Percentiles rank a stretch among this genome's conserved stretches.
phyloP scores from a whole-genome alignment of 2,888 invertebrate species.

The Periphyllus acericola region DNA sequence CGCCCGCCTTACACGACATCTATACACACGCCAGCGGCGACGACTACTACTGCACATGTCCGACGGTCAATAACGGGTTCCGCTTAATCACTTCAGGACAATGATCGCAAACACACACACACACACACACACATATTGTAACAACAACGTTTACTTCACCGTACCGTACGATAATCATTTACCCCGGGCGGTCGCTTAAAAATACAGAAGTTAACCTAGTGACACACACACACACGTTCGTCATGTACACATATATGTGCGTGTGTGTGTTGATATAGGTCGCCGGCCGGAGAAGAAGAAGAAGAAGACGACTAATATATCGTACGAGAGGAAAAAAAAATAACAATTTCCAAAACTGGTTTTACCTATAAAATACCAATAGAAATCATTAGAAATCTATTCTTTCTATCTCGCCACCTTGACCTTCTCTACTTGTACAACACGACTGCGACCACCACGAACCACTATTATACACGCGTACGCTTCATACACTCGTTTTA shows the following conservation, averaged over 20 bases:
- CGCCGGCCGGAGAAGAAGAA: conserved; percentile 32
- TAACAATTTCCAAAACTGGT: conserved; percentile 51
- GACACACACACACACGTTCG: conserved; percentile 16
- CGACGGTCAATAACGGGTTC: conserved; percentile 50
- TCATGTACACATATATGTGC: neutral
- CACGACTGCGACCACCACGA: neutral
- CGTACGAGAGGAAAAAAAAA: neutral
- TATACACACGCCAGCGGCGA: conserved; percentile 6
- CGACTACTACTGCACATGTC: neutral
- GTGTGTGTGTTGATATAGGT: conserved; percentile 33
- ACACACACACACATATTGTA: neutral
- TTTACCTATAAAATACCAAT: conserved; percentile 36
- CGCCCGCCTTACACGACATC: neutral
- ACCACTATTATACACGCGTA: neutral
- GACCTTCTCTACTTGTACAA: conserved; percentile 21
- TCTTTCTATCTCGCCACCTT: conserved; percentile 7
- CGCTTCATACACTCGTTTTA: neutral
- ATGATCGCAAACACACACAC: conserved; percentile 1
- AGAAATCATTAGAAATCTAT: conserved; percentile 53
- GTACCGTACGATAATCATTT: conserved; percentile 6
- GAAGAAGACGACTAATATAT: neutral
- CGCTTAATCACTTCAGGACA: conserved; percentile 33
- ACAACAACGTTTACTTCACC: conserved; percentile 33
- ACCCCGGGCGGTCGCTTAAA: conserved; percentile 23
- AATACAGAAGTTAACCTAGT: conserved; percentile 50